phyloP scores from a whole-genome alignment of 2,797 vertebrate genomes.

The Oophaga sylvatica region DNA sequence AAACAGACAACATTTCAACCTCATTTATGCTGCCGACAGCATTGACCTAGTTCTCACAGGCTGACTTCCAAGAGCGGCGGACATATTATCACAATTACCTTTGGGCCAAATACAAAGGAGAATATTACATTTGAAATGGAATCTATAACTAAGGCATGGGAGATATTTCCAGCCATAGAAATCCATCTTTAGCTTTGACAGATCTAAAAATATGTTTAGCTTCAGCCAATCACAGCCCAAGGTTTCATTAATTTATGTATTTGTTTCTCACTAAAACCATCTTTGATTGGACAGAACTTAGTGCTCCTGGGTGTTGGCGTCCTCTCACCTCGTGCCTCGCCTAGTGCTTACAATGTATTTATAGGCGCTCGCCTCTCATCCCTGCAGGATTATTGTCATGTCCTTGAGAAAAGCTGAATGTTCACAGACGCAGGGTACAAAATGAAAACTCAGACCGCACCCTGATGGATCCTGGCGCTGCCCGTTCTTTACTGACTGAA shows the following conservation, averaged over 20 bases:
- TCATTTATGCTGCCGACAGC: background rate
- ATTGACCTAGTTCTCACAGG: conserved; percentile 7
- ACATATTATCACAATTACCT: background rate
- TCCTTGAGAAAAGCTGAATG: background rate
- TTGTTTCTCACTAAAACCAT: background rate
- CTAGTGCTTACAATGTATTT: background rate
- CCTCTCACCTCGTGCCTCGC: background rate
- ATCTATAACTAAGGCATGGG: background rate
- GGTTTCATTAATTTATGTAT: background rate
- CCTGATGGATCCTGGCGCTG: no score
- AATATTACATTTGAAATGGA: background rate
- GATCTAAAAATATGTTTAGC: background rate
- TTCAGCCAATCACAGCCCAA: background rate
- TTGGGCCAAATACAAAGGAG: background rate
- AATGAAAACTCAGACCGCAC: background rate
- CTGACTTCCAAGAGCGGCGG: background rate
- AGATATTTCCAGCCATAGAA: background rate
- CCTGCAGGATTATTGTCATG: background rate
- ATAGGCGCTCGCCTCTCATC: background rate
- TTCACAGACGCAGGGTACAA: background rate
- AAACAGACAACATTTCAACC: background rate
- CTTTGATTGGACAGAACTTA: background rate
- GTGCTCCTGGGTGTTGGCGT: background rate
- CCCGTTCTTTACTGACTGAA: no score
- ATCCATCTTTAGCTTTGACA: background rate